Base-by-base conservation (phyloP, 2,888 invertebrate species). In the Lypha dubia region DNA sequence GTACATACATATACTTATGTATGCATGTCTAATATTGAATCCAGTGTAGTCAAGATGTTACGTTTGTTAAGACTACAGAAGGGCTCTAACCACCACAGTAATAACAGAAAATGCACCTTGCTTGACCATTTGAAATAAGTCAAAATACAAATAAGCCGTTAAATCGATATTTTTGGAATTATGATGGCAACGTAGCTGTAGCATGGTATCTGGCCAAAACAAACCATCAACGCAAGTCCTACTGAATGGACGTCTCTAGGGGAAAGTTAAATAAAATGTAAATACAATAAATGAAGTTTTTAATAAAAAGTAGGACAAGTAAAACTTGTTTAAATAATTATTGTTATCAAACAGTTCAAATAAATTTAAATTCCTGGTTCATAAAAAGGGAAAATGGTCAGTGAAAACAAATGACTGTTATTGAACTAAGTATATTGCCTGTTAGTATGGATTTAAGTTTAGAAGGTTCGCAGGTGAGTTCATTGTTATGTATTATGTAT, bases 391-490 rank as follows among this genome's bases (percentile, higher is more conserved):
- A 71, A 82, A 38, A 63, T 49, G 63, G 65, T 68, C 35, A 71
- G 32, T 56, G 28, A 32, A 62, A 63, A 49, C 56, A 46, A 70
- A 75, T 70, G 73, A 56, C 49, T 49, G 15, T 7, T 65, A 35
- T 63, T 58, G 38, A 74, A 35, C 17, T 11, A n/a, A n/a, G n/a
- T n/a, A 13, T 67, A 53, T 38, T 71, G 20, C 32, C 8, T 9
- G 9, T 76, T 90, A 91, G 89, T 89, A 92, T 92, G 92, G 92
- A 92, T 90, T 90, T 92, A 88, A 90, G 91, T 89, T 90, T 92
- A 71, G 87, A 87, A 85, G 92, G 92, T 83, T 92, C 92, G 41
- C 92, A 92, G 90, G 92, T 92, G 83, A 86, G 88, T 86, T 20
- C 3, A 2, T 51, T 22, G 9, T 0, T 22, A 35, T 9, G 9